These are phyloP conservation scores for Lagopus leucura DNA, from an alignment of 2,113 vertebrate genomes.

Conservation along the genomic window DNA sequence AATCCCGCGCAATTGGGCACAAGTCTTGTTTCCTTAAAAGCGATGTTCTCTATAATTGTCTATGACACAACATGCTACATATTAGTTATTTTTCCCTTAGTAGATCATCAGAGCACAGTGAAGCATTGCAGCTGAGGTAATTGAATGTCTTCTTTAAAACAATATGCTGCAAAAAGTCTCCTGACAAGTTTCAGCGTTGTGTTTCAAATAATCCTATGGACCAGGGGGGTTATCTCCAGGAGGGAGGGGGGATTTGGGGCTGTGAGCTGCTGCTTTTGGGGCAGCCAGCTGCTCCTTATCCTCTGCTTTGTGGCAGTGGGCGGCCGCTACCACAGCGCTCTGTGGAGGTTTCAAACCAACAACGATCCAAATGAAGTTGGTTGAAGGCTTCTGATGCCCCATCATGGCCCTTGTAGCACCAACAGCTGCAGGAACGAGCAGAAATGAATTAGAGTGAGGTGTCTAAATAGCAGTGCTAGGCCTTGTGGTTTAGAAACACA, in stretches of 20 bases:
- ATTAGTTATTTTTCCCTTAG: constrained; percentile 65
- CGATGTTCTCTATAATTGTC: constrained; percentile 71
- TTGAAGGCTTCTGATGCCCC: neutral
- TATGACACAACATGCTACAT: constrained; percentile 59
- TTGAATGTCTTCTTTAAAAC: constrained; percentile 69
- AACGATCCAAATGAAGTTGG: neutral
- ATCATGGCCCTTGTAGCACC: neutral
- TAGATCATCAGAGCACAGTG: constrained; percentile 66
- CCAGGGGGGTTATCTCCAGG: neutral
- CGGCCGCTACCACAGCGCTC: neutral
- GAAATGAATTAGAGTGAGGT: neutral
- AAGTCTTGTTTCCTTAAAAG: constrained; percentile 71
- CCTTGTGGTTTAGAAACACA: no score
- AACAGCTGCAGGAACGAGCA: neutral
- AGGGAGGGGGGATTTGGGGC: neutral
- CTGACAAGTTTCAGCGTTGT: constrained; percentile 41
- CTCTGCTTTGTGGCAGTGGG: neutral
- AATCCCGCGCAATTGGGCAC: constrained; percentile 64
- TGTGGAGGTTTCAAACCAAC: neutral
- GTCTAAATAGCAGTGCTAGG: neutral
- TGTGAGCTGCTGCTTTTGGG: no score
- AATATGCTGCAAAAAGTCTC: constrained; percentile 39
- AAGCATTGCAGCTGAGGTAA: constrained; percentile 56
- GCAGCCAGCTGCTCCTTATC: neutral
- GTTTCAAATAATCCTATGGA: neutral